Evolutionary conservation across 64 coral and sea anemone species (phyloP).

Genomic region (Dendronephthya gigantea): DNA sequence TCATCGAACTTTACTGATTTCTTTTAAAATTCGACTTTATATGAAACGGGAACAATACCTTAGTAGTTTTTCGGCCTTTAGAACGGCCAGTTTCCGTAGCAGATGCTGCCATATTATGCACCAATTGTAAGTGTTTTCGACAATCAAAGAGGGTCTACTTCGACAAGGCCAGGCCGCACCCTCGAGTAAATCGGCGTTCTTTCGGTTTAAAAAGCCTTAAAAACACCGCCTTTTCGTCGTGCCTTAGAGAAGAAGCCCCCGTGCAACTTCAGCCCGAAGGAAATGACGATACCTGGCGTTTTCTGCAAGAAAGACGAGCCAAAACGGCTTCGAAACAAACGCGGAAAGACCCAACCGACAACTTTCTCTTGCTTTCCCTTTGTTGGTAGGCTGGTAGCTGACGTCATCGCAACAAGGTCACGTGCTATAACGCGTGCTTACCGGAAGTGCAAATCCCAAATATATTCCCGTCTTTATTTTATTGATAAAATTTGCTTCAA

Average conservation of each 20-base stretch:
- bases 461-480: no score
- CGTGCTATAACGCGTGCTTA: background rate
- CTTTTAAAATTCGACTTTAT: background rate
- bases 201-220: background rate
- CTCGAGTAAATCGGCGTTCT: background rate
- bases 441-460: background rate
- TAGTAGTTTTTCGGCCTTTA: background rate
- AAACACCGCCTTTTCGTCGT: background rate
- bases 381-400: background rate
- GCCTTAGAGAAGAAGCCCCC: background rate
- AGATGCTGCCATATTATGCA: background rate
- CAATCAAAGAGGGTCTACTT: constrained; percentile 2
- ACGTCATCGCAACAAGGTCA: background rate
- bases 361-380: background rate
- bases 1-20: background rate
- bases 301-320: background rate
- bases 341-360: background rate
- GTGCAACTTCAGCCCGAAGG: background rate
- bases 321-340: background rate
- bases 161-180: background rate
- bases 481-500: no score
- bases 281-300: background rate
- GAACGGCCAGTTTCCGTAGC: background rate
- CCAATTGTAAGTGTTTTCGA: background rate
- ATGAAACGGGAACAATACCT: background rate